Base-by-base conservation (phyloP, 2,113 vertebrate species). In the Bufo gargarizans region DNA sequence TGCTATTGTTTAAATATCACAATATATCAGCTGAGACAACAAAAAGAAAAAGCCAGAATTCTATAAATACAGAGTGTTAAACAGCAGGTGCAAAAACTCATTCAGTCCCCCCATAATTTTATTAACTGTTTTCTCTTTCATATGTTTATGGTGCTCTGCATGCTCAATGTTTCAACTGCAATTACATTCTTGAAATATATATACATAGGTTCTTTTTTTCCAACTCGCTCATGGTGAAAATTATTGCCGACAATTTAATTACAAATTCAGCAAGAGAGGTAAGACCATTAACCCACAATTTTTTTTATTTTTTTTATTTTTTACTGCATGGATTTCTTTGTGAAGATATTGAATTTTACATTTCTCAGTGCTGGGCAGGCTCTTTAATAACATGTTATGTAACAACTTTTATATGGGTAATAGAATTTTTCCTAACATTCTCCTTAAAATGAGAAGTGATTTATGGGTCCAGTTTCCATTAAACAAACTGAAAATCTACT, bases 401-500 rank as follows among this genome's bases (percentile, higher is more conserved):
- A 85, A 55, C 33, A 47, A 86, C 89, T 82, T 88, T 82, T 89
- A 86, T 89, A 89, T 67, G 82, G 79, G 11, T 82, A 82, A 86
- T 58, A 91, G 81, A 85, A 88, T 85, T 91, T 86, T 82, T 90
- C 85, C 53, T 77, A 65, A 76, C 91, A 89, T 89, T 74, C 85
- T 63, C 61, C 92, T 89, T 89, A 90, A 88, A 82, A 90, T 88
- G 84, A 90, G 90, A 90, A 92, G 85, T 88, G 90, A 91, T 90
- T 93, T 92, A 74, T 33, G 91, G 89, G 91, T 93, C 90, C 90
- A 91, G 90, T 89, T 93, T 90, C 92, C 89, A 91, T 91, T 93
- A 91, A 90, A 91, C 92, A 88, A 92, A 90, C 84, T 90, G 84
- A 90, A 90, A 90, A 90, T 91, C 89, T 92, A 90, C 91, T 93